A percentile compares a stretch with the other conserved stretches of the same genome.
phyloP scores from a whole-genome alignment of 2,113 vertebrate species.

The Hippocampus zosterae region DNA sequence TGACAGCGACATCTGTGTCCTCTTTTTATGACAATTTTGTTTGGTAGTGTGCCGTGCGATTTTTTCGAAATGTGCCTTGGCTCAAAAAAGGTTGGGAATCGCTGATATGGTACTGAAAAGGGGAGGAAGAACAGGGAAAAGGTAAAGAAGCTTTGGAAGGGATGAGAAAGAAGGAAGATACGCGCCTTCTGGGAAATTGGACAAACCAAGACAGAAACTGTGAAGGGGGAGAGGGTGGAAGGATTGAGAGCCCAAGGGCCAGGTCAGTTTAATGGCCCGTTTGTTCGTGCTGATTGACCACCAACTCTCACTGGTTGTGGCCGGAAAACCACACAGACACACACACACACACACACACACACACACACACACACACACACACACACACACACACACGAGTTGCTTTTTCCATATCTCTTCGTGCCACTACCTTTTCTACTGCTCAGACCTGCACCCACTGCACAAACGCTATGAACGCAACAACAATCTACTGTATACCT shows the following conservation, averaged over 20 bases:
- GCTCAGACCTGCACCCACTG: constrained; percentile 12
- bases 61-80: too few relatives aligned
- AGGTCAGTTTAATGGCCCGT: constrained; percentile 56
- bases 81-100: too few relatives aligned
- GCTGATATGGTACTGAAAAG: constrained; percentile 3
- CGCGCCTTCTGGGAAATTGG: constrained; percentile 7
- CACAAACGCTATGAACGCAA: not conserved
- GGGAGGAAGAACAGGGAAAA: not conserved
- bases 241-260: constrained; percentile 33
- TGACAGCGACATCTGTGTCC: too few relatives aligned
- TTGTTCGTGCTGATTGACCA: constrained; percentile 57
- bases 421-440: constrained; percentile 43
- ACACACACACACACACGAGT: constrained; percentile 8
- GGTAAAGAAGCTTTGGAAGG: not conserved
- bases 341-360: constrained; percentile 17
- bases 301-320: constrained; percentile 48
- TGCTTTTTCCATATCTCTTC: constrained; percentile 39
- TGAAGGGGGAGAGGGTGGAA: constrained; percentile 14
- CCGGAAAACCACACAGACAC: constrained; percentile 35
- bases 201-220: constrained; percentile 23
- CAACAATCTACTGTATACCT: constrained; percentile 8
- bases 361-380: constrained; percentile 22
- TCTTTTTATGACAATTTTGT: too few relatives aligned
- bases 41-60: too few relatives aligned
- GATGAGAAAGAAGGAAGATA: not conserved